phyloP scores from a whole-genome alignment of 92 coral and sea anemone species.

The Chrysogorgia sp. region DNA sequence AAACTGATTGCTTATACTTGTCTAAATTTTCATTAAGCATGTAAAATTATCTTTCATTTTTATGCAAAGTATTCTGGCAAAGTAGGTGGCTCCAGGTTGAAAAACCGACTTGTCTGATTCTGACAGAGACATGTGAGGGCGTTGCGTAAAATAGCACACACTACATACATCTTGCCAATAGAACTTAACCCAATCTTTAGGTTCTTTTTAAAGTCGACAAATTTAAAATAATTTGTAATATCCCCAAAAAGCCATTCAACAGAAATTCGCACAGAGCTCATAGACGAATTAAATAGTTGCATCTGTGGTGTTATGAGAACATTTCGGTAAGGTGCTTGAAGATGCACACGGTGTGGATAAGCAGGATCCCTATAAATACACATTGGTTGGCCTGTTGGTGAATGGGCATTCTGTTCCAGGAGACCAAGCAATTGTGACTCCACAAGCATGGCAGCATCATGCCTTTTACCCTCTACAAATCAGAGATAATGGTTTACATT shows the following conservation, averaged over 20 bases:
- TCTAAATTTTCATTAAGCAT: too few species aligned
- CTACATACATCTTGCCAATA: conserved; percentile 44
- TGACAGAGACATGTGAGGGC: conserved; percentile 32
- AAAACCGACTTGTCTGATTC: background rate
- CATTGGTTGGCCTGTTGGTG: conserved; percentile 55
- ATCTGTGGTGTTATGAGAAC: conserved; percentile 51
- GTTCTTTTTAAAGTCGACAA: conserved; percentile 60
- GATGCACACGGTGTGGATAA: conserved; percentile 57
- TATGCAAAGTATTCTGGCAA: conserved; percentile 19
- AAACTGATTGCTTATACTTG: background rate
- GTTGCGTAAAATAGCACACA: conserved; percentile 34
- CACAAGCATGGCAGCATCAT: conserved; percentile 64
- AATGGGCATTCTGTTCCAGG: conserved; percentile 52
- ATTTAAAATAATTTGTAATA: conserved; percentile 55
- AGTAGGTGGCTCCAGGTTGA: conserved; percentile 26
- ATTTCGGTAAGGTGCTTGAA: conserved; percentile 54
- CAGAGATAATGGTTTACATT: too few species aligned
- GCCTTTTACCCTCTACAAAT: too few species aligned
- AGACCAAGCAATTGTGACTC: conserved; percentile 55
- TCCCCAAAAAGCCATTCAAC: conserved; percentile 70
- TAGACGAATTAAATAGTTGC: conserved; percentile 52
- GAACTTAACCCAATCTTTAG: conserved; percentile 64
- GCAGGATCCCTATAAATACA: conserved; percentile 67
- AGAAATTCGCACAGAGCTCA: conserved; percentile 58
- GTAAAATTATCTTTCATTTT: background rate